phyloP scores from a whole-genome alignment of 2,113 vertebrate species.

The Porphyrio hochstetteri region DNA sequence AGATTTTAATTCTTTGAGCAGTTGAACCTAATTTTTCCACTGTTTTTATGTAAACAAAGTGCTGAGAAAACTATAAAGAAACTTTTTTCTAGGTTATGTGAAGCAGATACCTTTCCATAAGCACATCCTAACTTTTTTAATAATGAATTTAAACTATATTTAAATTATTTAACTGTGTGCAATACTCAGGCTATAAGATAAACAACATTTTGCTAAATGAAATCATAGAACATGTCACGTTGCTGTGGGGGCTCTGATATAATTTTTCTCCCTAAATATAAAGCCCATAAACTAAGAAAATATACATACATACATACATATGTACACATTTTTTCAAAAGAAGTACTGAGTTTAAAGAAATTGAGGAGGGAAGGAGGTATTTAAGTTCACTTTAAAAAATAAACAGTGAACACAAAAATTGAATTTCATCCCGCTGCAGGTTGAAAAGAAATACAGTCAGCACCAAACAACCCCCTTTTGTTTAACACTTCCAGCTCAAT shows the following conservation, averaged over 20 bases:
- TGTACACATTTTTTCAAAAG: constrained; percentile 46
- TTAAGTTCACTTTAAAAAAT: constrained; percentile 57
- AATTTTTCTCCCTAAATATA: constrained; percentile 40
- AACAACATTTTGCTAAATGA: constrained; percentile 47
- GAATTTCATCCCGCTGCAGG: constrained; percentile 45
- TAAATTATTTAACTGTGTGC: constrained; percentile 32
- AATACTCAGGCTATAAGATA: constrained; percentile 20
- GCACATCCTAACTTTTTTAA: constrained; percentile 36
- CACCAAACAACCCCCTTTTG: constrained; percentile 44
- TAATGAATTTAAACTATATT: constrained; percentile 43
- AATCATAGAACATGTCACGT: constrained; percentile 48
- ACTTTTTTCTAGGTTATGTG: not conserved
- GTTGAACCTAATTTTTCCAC: not conserved
- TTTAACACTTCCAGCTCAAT: constrained; percentile 15
- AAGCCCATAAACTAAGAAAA: constrained; percentile 55
- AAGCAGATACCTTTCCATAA: constrained; percentile 44
- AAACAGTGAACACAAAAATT: constrained; percentile 41
- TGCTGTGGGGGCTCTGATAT: constrained; percentile 3
- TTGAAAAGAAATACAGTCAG: constrained; percentile 37
- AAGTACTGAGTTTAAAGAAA: constrained; percentile 53
- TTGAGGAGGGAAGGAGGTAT: constrained; percentile 41
- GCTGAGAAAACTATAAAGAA: not conserved
- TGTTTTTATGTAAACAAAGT: not conserved
- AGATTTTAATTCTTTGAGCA: not conserved
- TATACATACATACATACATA: not conserved